phyloP scores from a whole-genome alignment of 2,113 vertebrate species.

The Isurus oxyrinchus region DNA sequence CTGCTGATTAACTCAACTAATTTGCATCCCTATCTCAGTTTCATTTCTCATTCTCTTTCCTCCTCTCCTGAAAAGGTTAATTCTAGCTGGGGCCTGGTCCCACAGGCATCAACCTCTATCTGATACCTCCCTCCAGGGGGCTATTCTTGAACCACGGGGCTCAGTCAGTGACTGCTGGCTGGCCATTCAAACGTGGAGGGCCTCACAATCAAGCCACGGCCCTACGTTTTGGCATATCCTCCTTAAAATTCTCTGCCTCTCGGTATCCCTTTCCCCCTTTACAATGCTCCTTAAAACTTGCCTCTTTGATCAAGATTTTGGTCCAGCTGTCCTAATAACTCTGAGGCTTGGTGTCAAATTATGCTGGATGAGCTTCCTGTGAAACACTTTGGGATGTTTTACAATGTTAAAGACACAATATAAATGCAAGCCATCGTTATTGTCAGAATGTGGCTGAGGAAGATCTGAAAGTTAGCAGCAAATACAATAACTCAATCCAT shows the following conservation, averaged over 20 bases:
- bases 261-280: not conserved
- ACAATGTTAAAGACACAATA: not conserved
- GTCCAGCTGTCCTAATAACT: not conserved
- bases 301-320: not conserved
- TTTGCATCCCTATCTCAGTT: not conserved
- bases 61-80: not conserved
- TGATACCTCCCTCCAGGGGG: not conserved
- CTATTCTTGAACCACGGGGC: not conserved
- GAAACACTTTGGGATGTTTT: not conserved
- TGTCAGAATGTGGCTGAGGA: not conserved
- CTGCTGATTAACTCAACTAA: not conserved
- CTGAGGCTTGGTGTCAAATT: not conserved
- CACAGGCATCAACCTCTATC: not conserved
- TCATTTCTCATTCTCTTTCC: not conserved
- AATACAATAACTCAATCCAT: not conserved
- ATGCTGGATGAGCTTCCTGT: not conserved
- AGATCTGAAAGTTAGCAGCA: not conserved
- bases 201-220: not conserved
- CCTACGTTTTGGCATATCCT: not conserved
- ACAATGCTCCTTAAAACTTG: not conserved
- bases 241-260: not conserved
- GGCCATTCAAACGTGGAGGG: not conserved
- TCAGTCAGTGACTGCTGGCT: not conserved
- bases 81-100: not conserved
- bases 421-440: not conserved